Percentiles rank a stretch among this genome's conserved stretches.
Conservation (phyloP, 2,888 invertebrate species). For the Dynastes tityus region DNA sequence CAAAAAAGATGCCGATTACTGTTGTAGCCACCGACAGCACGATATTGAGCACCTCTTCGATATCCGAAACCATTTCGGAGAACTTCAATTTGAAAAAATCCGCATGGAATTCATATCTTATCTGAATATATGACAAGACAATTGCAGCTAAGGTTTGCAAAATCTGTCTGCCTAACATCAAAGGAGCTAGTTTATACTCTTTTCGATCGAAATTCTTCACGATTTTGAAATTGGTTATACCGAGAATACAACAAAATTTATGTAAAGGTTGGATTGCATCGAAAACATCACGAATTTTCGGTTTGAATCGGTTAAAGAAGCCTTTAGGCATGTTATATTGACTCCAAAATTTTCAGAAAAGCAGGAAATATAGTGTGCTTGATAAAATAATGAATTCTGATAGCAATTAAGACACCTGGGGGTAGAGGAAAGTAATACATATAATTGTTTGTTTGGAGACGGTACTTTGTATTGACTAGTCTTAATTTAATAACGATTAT, state of each 20-base stretch:
- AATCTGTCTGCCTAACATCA: not conserved
- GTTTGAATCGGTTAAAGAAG: not conserved
- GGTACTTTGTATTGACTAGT: too few relatives aligned
- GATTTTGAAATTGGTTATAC: conserved; percentile 22
- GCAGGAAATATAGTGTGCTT: too few relatives aligned
- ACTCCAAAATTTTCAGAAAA: too few relatives aligned
- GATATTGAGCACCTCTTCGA: not conserved
- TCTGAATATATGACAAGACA: not conserved
- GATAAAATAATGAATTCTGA: too few relatives aligned
- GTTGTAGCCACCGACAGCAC: not conserved
- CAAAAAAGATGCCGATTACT: conserved; percentile 5
- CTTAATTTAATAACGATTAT: too few relatives aligned
- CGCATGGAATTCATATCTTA: not conserved
- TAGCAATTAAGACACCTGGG: too few relatives aligned
- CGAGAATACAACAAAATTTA: not conserved
- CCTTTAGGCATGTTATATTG: not conserved
- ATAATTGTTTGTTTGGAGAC: too few relatives aligned
- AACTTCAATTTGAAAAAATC: not conserved
- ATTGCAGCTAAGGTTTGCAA: not conserved
- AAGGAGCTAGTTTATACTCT: not conserved
- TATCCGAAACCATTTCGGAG: not conserved
- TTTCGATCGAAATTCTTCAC: not conserved
- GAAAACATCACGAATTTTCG: conserved; percentile 14
- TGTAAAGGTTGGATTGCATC: conserved; percentile 15
- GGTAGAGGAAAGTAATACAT: too few relatives aligned